Evolutionary conservation across 2,113 vertebrate species (phyloP), one percentile per base, ranked within the genome.

Genomic region (Tenebrosternarchus preto): DNA sequence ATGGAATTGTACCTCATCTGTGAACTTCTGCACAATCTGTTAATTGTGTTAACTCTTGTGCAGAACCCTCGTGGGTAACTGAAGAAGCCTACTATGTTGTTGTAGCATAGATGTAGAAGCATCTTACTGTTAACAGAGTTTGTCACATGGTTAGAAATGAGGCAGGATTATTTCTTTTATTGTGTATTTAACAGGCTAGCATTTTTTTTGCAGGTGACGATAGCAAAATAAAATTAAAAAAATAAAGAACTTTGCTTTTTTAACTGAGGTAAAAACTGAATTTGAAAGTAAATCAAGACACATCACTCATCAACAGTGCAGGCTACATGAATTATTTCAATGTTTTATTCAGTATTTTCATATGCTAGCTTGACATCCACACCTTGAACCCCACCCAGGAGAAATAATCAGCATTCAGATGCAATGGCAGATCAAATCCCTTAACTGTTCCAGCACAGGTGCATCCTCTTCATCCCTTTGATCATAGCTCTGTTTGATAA

Each of bases 351-450:
- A 33, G 16, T 15, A 11, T 20, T 20, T 66, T 68, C 64, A n/a
- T 5, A 11, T 20, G 19, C 33, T 4, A 22, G 64, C 64, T 39
- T 6, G 20, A 68, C 64, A 39, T 22, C 19, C 20, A 19, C 31
- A 12, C 64, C 11, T 33, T 33, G 29, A 39, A n/a, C 31, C 64
- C 20, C 2, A 3, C 17, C 63, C 29, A 1, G 19, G 27, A 33
- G 64, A 68, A 39, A 39, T 39, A 5, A 68, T 69, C 31, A 69
- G 22, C 31, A 39, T 56, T 78, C 76, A 69, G 46, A 69, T 39
- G 46, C 15, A 2, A 20, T 7, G 22, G 20, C 31, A 57, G 50
- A 59, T 78, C 31, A 69, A 39, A 57, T 78, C 29, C 64, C 15
- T 31, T 59, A 36, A 53, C 63, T 68, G 12, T 11, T 77, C 29